Evolutionary conservation across 2,888 invertebrate species (phyloP).

Genomic region (Pammene fasciana): DNA sequence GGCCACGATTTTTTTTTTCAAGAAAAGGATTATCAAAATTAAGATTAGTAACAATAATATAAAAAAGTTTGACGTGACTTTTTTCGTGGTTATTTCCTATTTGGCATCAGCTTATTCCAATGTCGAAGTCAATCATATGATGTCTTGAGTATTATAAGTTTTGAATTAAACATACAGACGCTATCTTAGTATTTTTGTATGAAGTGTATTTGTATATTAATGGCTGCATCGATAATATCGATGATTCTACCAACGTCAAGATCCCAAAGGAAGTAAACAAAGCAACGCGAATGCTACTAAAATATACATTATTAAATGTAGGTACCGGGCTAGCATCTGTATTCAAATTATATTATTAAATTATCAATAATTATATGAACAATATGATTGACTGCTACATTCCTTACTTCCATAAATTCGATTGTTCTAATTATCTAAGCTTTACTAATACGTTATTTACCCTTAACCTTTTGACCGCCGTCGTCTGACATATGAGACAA

Average conservation of each 20-base stretch:
- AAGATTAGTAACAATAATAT: no score
- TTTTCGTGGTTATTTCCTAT: constrained; percentile 41
- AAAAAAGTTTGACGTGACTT: not conserved
- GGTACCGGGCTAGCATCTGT: not conserved
- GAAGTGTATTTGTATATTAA: no score
- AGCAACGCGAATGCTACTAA: no score
- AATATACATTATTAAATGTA: not conserved
- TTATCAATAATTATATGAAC: not conserved
- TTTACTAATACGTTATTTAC: not conserved
- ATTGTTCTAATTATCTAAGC: not conserved
- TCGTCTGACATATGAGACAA: no score
- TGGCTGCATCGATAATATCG: no score
- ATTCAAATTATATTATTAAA: not conserved
- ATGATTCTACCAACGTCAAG: no score
- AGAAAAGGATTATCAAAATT: no score
- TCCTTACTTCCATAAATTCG: constrained; percentile 21
- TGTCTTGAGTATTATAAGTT: not conserved
- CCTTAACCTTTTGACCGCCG: no score
- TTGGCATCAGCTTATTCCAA: constrained; percentile 51
- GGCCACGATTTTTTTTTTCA: no score
- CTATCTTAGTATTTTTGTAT: not conserved
- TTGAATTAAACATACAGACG: not conserved
- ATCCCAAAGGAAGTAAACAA: no score
- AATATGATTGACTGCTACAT: constrained; percentile 19
- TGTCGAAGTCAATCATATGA: constrained; percentile 15